phyloP scores from a whole-genome alignment of 2,888 invertebrate species.

The Acrobasis repandana region DNA sequence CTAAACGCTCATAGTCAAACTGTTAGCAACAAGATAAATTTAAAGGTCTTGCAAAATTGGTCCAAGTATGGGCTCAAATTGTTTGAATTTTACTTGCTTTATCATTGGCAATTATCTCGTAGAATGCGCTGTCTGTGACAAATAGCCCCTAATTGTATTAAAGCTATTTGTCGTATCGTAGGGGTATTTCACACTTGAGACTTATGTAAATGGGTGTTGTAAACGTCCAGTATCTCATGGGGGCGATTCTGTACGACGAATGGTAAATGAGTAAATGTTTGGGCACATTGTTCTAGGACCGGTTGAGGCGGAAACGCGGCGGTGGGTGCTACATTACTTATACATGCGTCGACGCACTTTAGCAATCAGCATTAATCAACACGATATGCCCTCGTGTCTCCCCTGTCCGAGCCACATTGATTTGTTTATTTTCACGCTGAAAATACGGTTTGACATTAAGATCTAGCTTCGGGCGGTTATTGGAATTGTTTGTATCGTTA shows the following conservation, averaged over 20 bases:
- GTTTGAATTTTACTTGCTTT: constrained; percentile 35
- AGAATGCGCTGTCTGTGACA: constrained; percentile 47
- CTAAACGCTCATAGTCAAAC: background rate
- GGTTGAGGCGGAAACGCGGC: constrained; percentile 73
- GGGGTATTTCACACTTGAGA: constrained; percentile 38
- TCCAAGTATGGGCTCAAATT: constrained; percentile 24
- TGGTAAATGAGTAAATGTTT: constrained; percentile 70
- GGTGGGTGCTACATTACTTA: constrained; percentile 77
- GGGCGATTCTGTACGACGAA: constrained; percentile 54
- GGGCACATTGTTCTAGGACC: constrained; percentile 78
- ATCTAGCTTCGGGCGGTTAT: constrained; percentile 42
- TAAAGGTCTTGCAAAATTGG: constrained; percentile 23
- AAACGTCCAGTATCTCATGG: constrained; percentile 49
- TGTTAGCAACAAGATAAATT: constrained; percentile 2
- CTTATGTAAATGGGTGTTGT: constrained; percentile 36
- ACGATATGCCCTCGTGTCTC: constrained; percentile 71
- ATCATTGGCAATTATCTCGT: constrained; percentile 49
- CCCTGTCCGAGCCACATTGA: constrained; percentile 60
- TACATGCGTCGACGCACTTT: constrained; percentile 78
- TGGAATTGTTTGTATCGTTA: constrained; percentile 47
- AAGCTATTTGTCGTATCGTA: constrained; percentile 21
- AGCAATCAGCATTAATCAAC: constrained; percentile 82
- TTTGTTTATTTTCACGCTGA: constrained; percentile 71
- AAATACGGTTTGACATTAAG: constrained; percentile 60
- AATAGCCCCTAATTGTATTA: constrained; percentile 45